A percentile compares a stretch with the other conserved stretches of the same genome.
Evolutionary conservation across 2,888 invertebrate genomes (phyloP).

Genomic region (Ochropacha duplaris): DNA sequence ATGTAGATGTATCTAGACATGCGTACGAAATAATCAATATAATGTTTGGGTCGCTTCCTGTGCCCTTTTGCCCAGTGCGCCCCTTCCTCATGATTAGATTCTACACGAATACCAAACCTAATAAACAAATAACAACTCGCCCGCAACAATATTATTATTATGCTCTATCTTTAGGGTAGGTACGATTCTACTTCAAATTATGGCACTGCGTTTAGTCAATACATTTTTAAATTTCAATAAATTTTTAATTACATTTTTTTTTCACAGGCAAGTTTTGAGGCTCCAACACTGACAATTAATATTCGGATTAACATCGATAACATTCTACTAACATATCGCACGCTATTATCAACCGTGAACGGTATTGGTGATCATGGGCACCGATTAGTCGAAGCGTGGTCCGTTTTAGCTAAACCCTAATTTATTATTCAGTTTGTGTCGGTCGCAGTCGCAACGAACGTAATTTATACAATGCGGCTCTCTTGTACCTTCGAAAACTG

Average conservation of each 20-base stretch:
- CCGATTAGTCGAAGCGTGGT: constrained; percentile 27
- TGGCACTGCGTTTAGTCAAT: constrained; percentile 16
- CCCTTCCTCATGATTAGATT: not conserved
- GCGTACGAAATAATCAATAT: constrained; percentile 2
- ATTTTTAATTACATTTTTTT: too few relatives aligned
- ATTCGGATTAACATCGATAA: constrained; percentile 24
- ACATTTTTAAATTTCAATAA: too few relatives aligned
- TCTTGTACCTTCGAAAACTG: constrained; percentile 36
- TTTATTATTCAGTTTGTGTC: constrained; percentile 45
- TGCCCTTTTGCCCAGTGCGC: not conserved
- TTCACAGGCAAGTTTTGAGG: too few relatives aligned
- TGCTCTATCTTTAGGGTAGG: too few relatives aligned
- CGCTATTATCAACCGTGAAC: constrained; percentile 37
- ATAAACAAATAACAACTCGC: constrained; percentile 26
- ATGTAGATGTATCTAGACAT: not conserved
- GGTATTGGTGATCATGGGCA: constrained; percentile 37
- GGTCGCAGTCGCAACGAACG: constrained; percentile 21
- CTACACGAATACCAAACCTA: not conserved
- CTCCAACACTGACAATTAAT: not conserved
- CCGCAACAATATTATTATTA: constrained; percentile 52
- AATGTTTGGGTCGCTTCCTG: not conserved
- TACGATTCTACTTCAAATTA: not conserved
- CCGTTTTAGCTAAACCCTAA: constrained; percentile 35
- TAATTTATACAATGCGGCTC: constrained; percentile 44
- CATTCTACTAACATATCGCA: constrained; percentile 32